A percentile compares a stretch with the other conserved stretches of the same genome.
phyloP scores from a whole-genome alignment of 2,797 vertebrate genomes.

The Lophotriccus pileatus region DNA sequence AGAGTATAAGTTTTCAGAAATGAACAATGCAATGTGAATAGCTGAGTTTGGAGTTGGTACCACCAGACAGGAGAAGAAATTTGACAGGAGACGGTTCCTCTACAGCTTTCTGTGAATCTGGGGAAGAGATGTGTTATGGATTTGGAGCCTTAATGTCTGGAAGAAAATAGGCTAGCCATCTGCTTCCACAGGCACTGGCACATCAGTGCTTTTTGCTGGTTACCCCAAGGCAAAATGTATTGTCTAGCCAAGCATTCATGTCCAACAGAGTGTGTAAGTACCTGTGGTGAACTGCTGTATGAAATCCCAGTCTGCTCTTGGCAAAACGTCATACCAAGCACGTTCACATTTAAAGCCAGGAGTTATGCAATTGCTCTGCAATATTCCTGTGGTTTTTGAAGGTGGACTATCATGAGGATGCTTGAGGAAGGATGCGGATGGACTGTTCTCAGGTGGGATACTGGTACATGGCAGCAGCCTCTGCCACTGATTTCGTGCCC shows the following conservation, averaged over 20 bases:
- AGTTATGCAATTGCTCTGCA: not conserved
- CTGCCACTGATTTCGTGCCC: not conserved
- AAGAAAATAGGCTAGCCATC: slow-evolving; percentile 10
- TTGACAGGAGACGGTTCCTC: not conserved
- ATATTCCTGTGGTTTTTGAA: not conserved
- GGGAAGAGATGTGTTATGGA: not conserved
- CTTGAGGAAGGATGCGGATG: not conserved
- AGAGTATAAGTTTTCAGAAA: not conserved
- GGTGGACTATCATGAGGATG: not conserved
- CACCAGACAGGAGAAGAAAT: not conserved
- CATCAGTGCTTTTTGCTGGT: not conserved
- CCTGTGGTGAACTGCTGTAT: not conserved
- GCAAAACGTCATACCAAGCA: not conserved
- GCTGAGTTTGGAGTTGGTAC: not conserved
- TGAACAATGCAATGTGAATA: not conserved
- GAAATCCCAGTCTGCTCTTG: not conserved
- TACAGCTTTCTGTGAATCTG: not conserved
- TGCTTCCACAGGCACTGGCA: not conserved
- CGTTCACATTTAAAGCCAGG: not conserved
- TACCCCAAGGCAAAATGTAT: not conserved
- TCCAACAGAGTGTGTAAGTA: slow-evolving; percentile 18
- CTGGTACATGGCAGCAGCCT: not conserved
- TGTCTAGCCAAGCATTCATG: not conserved
- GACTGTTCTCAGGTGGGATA: not conserved
- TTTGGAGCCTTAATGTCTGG: not conserved